Conservation (phyloP, 1,140 invertebrate genomes). For the Lepidurus packardi region DNA sequence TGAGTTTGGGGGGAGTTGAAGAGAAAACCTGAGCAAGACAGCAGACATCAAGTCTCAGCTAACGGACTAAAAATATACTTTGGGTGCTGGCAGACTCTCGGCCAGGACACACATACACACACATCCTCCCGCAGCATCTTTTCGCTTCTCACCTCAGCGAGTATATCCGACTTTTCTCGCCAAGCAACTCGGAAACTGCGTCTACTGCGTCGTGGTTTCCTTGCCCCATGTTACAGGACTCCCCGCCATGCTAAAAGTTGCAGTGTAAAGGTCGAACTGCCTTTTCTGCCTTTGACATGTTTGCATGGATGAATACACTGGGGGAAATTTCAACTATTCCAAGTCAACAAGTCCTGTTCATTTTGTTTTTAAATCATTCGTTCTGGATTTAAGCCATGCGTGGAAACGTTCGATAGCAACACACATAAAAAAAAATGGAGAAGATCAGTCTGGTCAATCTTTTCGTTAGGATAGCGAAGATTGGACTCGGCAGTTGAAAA, state of each 20-base stretch:
- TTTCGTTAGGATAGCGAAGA: too few relatives aligned
- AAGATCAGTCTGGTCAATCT: too few relatives aligned
- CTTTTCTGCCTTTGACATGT: background rate
- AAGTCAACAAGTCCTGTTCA: too few relatives aligned
- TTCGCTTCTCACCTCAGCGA: background rate
- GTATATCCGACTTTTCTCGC: background rate
- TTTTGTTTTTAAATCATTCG: too few relatives aligned
- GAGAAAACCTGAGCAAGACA: background rate
- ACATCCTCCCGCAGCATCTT: background rate
- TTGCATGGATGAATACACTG: background rate
- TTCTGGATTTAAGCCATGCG: too few relatives aligned
- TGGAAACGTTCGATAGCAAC: too few relatives aligned
- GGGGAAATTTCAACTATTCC: too few relatives aligned
- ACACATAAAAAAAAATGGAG: too few relatives aligned
- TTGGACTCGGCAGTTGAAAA: too few relatives aligned
- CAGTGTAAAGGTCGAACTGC: background rate
- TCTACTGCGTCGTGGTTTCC: background rate
- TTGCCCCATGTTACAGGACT: too few relatives aligned
- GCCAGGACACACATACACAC: background rate
- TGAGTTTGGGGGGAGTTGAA: background rate
- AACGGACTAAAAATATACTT: slow-evolving; percentile 1
- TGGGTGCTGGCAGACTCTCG: slow-evolving; percentile 1
- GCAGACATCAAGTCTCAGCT: slow-evolving; percentile 21
- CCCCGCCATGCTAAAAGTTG: too few relatives aligned
- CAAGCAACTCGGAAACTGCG: background rate